These are phyloP conservation scores for Protobothrops mucrosquamatus DNA, from an alignment of 2,113 vertebrate genomes.

Conservation along the genomic window DNA sequence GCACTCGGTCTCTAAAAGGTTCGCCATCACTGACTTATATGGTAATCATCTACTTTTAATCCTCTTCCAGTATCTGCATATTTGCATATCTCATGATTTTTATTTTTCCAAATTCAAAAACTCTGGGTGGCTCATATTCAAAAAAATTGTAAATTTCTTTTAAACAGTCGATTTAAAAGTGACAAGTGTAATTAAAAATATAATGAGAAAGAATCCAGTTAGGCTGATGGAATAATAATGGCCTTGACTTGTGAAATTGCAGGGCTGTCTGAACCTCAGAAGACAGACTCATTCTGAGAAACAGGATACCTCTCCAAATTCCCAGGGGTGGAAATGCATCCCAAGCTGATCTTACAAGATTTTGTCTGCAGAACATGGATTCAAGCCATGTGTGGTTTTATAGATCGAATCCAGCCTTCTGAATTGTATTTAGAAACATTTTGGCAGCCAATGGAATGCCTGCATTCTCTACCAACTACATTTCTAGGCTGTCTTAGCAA, in stretches of 20 bases:
- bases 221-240: neutral
- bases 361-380: neutral
- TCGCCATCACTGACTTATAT: neutral
- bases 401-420: neutral
- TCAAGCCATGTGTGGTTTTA: neutral
- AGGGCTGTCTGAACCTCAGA: neutral
- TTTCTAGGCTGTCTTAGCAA: no score
- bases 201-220: neutral
- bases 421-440: neutral
- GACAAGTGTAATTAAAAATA: neutral
- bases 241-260: neutral
- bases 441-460: neutral
- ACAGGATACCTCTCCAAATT: neutral
- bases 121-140: neutral
- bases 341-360: neutral
- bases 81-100: neutral
- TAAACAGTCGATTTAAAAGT: neutral
- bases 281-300: no score
- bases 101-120: neutral
- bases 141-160: neutral
- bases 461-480: neutral
- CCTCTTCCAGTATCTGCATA: neutral
- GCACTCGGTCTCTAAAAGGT: no score
- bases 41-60: neutral
- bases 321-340: neutral